These are phyloP conservation scores for Pantherophis vulpinus DNA, from an alignment of 2,797 vertebrate species.

Conservation along the genomic window DNA sequence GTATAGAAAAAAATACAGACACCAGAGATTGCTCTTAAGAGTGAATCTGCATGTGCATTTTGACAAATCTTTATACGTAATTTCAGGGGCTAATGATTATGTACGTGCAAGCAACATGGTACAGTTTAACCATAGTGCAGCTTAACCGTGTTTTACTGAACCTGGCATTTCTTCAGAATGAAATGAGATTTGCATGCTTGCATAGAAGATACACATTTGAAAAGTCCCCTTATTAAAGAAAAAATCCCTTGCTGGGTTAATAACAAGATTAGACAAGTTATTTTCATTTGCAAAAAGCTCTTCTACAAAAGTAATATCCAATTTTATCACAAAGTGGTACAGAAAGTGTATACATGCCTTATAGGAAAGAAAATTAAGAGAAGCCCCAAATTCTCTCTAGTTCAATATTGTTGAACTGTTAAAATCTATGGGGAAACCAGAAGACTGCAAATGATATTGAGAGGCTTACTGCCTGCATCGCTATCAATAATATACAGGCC, in stretches of 20 bases:
- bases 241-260: background rate
- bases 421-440: background rate
- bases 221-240: background rate
- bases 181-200: background rate
- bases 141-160: background rate
- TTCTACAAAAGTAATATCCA: background rate
- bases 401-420: background rate
- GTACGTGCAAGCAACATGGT: background rate
- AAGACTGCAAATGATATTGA: background rate
- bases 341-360: background rate
- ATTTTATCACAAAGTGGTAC: background rate
- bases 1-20: slow-evolving; percentile 51
- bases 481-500: background rate
- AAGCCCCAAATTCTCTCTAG: background rate
- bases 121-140: background rate
- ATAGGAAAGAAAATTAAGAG: background rate
- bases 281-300: background rate
- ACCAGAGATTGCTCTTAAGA: background rate
- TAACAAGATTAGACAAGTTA: background rate
- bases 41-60: slow-evolving; percentile 2
- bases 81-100: background rate
- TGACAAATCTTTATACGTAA: background rate
- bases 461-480: background rate
- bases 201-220: background rate
- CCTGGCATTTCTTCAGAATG: background rate